These are phyloP conservation scores for Erythrocebus patas DNA, from an alignment of 2,113 vertebrate genomes.

Conservation along the genomic window DNA sequence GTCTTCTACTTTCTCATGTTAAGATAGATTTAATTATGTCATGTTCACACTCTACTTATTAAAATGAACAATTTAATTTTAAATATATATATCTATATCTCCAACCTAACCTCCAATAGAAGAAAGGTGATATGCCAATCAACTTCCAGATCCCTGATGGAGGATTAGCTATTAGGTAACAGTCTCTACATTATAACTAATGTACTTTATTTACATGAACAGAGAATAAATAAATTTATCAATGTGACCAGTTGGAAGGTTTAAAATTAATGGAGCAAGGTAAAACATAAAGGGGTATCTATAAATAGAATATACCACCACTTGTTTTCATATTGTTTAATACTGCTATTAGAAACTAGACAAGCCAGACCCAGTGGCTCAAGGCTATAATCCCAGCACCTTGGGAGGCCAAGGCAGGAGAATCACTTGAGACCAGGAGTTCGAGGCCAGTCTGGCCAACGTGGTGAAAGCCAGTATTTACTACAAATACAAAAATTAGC, in stretches of 20 bases:
- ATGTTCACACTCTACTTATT: background rate
- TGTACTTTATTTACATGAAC: background rate
- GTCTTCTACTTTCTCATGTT: background rate
- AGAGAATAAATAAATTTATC: background rate
- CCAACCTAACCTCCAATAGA: background rate
- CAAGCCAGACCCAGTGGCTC: background rate
- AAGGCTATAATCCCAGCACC: no score
- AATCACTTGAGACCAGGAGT: no score
- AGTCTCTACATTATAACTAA: background rate
- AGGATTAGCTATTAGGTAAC: background rate
- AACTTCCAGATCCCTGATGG: background rate
- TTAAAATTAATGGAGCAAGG: background rate
- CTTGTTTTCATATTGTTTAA: background rate
- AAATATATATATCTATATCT: background rate
- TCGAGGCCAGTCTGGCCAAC: no score
- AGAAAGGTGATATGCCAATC: background rate
- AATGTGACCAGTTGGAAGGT: background rate
- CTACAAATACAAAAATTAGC: no score
- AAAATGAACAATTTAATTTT: background rate
- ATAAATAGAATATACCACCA: background rate
- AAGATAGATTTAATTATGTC: background rate
- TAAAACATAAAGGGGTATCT: background rate
- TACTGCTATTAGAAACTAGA: background rate
- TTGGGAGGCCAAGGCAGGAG: no score
- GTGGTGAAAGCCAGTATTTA: no score